Base-by-base conservation (phyloP, 2,888 invertebrate species). In the Tiphia femorata region DNA sequence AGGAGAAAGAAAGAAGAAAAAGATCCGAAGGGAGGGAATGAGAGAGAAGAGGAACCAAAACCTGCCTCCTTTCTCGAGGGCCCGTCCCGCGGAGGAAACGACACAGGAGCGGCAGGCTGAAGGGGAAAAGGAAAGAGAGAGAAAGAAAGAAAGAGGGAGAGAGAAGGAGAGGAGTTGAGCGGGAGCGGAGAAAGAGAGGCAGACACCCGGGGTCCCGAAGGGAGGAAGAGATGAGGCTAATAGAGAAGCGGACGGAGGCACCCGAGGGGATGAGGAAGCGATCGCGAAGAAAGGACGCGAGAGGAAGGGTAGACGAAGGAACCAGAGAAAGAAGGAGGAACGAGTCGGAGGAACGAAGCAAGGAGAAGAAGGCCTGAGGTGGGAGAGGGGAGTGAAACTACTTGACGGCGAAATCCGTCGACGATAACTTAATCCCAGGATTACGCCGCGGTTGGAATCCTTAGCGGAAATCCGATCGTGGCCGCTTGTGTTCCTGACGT, bases 401-500 rank as follows among this genome's bases (percentile, higher is more conserved):
- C 77, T 78, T 77, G 77, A 78, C 77, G 76, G 72, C 72, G 60
- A 70, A 78, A 78, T 77, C 73, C 76, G 69, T 69, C 67, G 72
- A 38, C 75, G 75, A 79, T 77, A 78, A 72, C 77, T 78, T 79
- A 79, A 77, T 78, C 77, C 76, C 44, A 23, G 56, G 65, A 70
- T 69, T 70, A 61, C 43, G 40, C 46, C 47, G 60, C 51, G 66
- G 62, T 55, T 55, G 53, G 51, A 62, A 66, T 67, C 65, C 68
- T 55, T 51, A n/a, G 57, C 43, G 67, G 64, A 73, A 73, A 72
- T 72, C 70, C 70, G 68, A 72, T 71, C 71, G 70, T 46, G 58
- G 50, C 51, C 44, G 43, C 38, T 43, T 51, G 37, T 20, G 41
- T 41, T 33, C 50, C 49, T 50, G 48, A 30, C 47, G 23, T 44